Percentiles rank a stretch among this genome's conserved stretches.
Evolutionary conservation across 1,140 invertebrate species (phyloP).

Genomic region (Apocrypta bakeri): DNA sequence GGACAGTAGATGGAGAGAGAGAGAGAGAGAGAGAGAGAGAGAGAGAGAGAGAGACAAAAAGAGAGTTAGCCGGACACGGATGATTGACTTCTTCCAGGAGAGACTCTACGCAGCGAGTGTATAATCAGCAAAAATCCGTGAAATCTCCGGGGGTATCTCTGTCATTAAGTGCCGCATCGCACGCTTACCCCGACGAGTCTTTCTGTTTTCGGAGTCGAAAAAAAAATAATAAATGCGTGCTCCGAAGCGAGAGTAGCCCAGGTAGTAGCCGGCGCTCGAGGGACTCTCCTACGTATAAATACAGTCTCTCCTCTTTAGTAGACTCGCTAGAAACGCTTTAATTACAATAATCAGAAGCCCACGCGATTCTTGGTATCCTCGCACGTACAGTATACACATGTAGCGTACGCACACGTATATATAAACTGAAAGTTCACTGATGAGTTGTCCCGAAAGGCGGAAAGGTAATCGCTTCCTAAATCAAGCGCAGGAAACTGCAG

Average conservation of each 20-base stretch:
- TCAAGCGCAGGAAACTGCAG: constrained; percentile 34
- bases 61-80: not conserved
- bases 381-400: too few relatives aligned
- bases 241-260: not conserved
- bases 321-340: constrained; percentile 44
- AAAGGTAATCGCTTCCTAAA: constrained; percentile 51
- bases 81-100: constrained; percentile 10
- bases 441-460: constrained; percentile 18
- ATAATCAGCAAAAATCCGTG: constrained; percentile 2
- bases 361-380: constrained; percentile 28
- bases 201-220: not conserved
- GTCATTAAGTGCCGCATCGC: constrained; percentile 25
- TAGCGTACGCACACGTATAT: not conserved
- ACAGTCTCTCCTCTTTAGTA: constrained; percentile 35
- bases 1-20: too few relatives aligned
- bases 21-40: too few relatives aligned
- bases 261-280: constrained; percentile 29
- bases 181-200: too few relatives aligned
- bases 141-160: constrained; percentile 1
- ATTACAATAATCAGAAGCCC: constrained; percentile 46
- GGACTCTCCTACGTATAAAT: not conserved
- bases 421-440: not conserved
- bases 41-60: too few relatives aligned
- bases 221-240: constrained; percentile 10
- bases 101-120: not conserved